Evolutionary conservation across 2,888 invertebrate genomes (phyloP).

Genomic region (Chesias legatella): DNA sequence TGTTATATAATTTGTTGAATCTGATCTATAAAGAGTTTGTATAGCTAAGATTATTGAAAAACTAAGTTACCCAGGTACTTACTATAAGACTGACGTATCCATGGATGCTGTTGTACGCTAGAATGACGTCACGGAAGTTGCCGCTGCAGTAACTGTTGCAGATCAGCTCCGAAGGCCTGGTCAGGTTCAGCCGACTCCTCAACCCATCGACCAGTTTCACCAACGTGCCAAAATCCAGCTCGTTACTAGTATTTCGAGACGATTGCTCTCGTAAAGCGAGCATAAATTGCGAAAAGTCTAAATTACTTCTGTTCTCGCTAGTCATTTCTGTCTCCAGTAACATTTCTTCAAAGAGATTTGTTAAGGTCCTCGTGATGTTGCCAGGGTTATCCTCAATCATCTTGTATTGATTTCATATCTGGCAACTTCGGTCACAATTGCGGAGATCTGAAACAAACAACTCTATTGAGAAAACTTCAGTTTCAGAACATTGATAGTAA

Average conservation of each 20-base stretch:
- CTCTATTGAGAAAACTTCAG: too few relatives aligned
- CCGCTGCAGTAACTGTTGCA: slow-evolving; percentile 81
- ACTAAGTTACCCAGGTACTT: too few relatives aligned
- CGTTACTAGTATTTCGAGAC: slow-evolving; percentile 52
- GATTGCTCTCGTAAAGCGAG: slow-evolving; percentile 52
- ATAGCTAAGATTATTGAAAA: too few relatives aligned
- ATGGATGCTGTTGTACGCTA: slow-evolving; percentile 86
- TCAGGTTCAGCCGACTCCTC: slow-evolving; percentile 56
- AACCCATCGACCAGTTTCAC: slow-evolving; percentile 65
- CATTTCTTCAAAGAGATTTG: slow-evolving; percentile 67
- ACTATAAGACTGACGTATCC: slow-evolving; percentile 91
- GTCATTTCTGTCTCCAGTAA: slow-evolving; percentile 53
- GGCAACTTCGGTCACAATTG: background rate
- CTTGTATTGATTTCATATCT: slow-evolving; percentile 27
- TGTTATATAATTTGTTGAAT: too few relatives aligned
- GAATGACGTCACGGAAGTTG: slow-evolving; percentile 78
- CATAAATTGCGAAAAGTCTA: slow-evolving; percentile 59
- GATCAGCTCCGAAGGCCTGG: slow-evolving; percentile 46
- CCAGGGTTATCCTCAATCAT: slow-evolving; percentile 54
- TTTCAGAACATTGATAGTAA: too few relatives aligned
- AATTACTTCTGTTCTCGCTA: slow-evolving; percentile 51
- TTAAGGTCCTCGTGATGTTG: slow-evolving; percentile 64
- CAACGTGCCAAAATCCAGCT: slow-evolving; percentile 63
- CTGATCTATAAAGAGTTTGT: too few relatives aligned
- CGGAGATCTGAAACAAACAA: slow-evolving; percentile 34